Conservation (phyloP, 2,888 invertebrate species). For the Cryptus viduatorius region DNA sequence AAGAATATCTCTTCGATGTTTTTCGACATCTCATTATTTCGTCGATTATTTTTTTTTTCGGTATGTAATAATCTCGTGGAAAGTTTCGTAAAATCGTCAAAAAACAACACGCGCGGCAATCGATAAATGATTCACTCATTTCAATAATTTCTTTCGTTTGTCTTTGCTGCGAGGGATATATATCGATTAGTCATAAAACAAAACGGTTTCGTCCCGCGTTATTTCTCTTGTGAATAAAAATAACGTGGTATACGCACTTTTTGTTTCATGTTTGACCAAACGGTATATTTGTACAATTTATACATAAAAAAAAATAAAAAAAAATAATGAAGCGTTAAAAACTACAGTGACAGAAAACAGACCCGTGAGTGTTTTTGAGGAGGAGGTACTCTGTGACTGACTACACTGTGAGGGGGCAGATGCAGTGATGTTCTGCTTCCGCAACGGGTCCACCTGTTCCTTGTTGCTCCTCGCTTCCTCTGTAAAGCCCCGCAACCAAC, state of each 20-base stretch:
- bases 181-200: not conserved
- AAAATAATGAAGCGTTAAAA: conserved; percentile 62
- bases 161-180: not conserved
- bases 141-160: not conserved
- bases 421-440: conserved; percentile 82
- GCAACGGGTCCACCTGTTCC: conserved; percentile 82
- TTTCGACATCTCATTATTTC: not conserved
- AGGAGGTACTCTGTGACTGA: conserved; percentile 83
- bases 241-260: too few relatives aligned
- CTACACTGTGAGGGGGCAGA: conserved; percentile 83
- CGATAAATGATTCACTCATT: not conserved
- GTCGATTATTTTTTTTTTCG: not conserved
- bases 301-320: conserved; percentile 12
- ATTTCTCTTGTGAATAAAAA: too few relatives aligned
- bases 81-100: too few relatives aligned
- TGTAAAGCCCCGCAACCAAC: conserved; percentile 81
- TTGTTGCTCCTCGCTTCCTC: conserved; percentile 83
- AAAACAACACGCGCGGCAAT: too few relatives aligned
- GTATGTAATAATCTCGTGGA: not conserved
- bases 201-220: too few relatives aligned
- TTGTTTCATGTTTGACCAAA: too few relatives aligned
- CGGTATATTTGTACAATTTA: not conserved
- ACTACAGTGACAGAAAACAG: conserved; percentile 82
- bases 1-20: not conserved
- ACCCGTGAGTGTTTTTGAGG: conserved; percentile 84